Conservation (phyloP, 2,113 vertebrate genomes). For the Athene cunicularia region DNA sequence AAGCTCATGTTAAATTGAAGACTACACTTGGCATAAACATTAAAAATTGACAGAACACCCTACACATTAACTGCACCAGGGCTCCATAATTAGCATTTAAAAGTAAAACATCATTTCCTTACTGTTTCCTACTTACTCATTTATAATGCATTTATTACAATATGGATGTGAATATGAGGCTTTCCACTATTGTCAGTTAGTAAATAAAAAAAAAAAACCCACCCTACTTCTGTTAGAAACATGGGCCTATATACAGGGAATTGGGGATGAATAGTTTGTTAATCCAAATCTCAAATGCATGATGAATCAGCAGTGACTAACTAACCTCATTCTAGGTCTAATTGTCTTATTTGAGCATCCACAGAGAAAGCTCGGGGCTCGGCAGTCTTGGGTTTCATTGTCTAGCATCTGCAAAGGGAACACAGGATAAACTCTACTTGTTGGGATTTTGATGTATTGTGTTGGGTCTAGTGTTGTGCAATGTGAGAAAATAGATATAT, state of each 20-base stretch:
- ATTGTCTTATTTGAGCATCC: not conserved
- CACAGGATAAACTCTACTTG: not conserved
- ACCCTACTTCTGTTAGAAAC: conserved; percentile 15
- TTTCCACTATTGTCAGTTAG: conserved; percentile 64
- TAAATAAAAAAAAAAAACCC: conserved; percentile 36
- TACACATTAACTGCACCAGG: conserved; percentile 88
- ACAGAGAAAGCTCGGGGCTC: not conserved
- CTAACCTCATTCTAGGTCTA: conserved; percentile 14
- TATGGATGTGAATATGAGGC: conserved; percentile 71
- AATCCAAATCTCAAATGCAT: conserved; percentile 33
- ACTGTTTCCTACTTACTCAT: conserved; percentile 85
- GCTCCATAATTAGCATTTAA: conserved; percentile 88
- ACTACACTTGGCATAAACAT: conserved; percentile 94
- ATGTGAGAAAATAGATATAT: conserved; percentile 31
- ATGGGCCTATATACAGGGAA: not conserved
- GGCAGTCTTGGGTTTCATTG: not conserved
- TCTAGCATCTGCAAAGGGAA: not conserved
- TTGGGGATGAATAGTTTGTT: not conserved
- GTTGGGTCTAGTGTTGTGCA: not conserved
- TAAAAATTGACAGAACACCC: conserved; percentile 94
- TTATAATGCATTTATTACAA: conserved; percentile 88
- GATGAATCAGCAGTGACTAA: conserved; percentile 33
- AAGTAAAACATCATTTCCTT: conserved; percentile 89
- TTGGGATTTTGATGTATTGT: conserved; percentile 24
- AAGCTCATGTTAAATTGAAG: conserved; percentile 98